These are phyloP conservation scores for Charina bottae DNA, from an alignment of 2,113 vertebrate species.

Conservation along the genomic window DNA sequence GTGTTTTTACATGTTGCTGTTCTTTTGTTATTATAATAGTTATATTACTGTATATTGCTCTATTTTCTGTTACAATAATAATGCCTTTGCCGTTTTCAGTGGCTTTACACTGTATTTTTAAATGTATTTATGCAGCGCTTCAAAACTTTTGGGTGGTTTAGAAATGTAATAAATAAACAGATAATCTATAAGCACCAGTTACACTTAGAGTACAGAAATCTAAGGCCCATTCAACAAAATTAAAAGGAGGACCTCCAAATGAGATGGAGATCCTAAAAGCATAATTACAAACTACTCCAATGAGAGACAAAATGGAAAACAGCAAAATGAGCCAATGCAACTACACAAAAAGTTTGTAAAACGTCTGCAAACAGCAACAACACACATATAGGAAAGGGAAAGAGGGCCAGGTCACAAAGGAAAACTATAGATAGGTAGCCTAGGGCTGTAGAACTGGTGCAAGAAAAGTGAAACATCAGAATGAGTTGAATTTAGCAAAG, in stretches of 20 bases:
- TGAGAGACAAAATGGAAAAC: background rate
- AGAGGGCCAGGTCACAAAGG: background rate
- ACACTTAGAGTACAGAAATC: background rate
- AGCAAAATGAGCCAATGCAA: background rate
- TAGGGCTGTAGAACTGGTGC: background rate
- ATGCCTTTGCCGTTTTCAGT: background rate
- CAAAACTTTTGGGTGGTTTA: background rate
- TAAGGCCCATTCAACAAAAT: background rate
- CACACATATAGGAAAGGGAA: background rate
- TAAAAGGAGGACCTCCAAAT: background rate
- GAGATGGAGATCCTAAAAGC: background rate
- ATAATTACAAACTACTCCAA: background rate
- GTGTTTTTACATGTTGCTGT: background rate
- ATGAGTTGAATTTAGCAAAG: background rate
- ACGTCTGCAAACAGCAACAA: background rate
- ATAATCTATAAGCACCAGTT: background rate
- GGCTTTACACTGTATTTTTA: background rate
- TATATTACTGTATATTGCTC: background rate
- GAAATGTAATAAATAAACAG: background rate
- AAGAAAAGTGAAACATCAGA: background rate
- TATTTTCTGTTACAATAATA: background rate
- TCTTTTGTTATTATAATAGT: background rate
- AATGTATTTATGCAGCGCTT: background rate
- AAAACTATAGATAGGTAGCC: background rate
- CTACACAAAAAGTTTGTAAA: background rate